A percentile compares a stretch with the other conserved stretches of the same genome.
Conservation (phyloP, 2,888 invertebrate genomes). For the Euproctis similis region DNA sequence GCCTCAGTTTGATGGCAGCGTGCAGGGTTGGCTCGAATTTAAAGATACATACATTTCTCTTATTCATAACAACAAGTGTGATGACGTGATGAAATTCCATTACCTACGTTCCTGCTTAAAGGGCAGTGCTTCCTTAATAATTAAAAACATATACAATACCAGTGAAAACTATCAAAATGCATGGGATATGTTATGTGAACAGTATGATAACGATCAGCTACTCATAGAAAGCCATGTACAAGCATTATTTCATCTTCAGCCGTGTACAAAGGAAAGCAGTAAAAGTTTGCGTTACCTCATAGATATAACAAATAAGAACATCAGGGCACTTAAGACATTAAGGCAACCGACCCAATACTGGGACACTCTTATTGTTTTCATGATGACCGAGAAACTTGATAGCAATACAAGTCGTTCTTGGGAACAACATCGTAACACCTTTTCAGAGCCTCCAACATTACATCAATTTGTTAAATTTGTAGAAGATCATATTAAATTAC, state of each 20-base stretch:
- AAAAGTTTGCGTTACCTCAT: conserved; percentile 1
- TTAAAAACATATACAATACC: neutral
- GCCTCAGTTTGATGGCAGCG: neutral
- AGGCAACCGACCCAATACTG: neutral
- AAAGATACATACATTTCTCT: neutral
- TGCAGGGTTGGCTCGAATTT: neutral
- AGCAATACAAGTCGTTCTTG: neutral
- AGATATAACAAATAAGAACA: conserved; percentile 4
- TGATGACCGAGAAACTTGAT: neutral
- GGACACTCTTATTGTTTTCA: neutral
- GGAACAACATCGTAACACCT: neutral
- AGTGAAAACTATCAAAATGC: conserved; percentile 1
- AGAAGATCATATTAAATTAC: no score
- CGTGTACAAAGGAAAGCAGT: neutral
- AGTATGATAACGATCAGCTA: conserved; percentile 2
- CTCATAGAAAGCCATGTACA: conserved; percentile 3
- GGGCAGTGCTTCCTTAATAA: neutral
- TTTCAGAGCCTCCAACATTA: neutral
- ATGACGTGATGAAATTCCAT: no score
- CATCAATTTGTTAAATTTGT: no score
- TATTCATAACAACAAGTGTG: neutral
- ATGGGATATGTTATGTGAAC: conserved; percentile 3
- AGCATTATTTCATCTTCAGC: conserved; percentile 1
- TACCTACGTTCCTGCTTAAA: neutral
- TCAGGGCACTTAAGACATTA: neutral